Percentiles rank a stretch among this genome's conserved stretches.
Conservation (phyloP, 2,113 vertebrate species). For the Mormyrus lacerda region DNA sequence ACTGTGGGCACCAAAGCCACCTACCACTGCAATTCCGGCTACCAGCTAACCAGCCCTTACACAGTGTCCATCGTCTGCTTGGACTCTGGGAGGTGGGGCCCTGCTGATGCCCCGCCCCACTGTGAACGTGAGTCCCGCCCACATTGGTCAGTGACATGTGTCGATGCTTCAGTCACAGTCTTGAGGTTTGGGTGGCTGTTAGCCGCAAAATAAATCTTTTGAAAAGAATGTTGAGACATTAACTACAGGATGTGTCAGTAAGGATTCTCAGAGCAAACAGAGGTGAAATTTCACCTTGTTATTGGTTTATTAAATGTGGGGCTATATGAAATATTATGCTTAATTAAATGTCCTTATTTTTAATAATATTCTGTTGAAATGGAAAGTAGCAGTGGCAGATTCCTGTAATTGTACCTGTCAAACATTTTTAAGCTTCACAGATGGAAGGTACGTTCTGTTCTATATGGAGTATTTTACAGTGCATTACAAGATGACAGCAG, state of each 20-base stretch:
- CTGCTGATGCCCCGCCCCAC: slow-evolving; percentile 70
- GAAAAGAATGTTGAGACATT: neutral
- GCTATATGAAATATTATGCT: neutral
- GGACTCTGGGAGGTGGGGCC: slow-evolving; percentile 82
- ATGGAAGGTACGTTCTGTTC: neutral
- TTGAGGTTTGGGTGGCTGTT: neutral
- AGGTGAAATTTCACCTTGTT: neutral
- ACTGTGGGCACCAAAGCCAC: slow-evolving; percentile 78
- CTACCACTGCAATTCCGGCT: slow-evolving; percentile 83
- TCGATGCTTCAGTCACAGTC: no score
- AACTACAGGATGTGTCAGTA: neutral
- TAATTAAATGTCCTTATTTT: neutral
- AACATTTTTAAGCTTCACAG: neutral
- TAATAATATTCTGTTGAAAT: neutral
- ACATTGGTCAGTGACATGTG: neutral
- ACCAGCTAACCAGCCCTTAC: slow-evolving; percentile 63
- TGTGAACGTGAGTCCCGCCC: slow-evolving; percentile 75
- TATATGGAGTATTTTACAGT: neutral
- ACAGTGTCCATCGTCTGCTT: slow-evolving; percentile 70
- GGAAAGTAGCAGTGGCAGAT: neutral
- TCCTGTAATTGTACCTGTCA: neutral
- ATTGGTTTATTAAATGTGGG: neutral
- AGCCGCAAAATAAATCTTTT: neutral
- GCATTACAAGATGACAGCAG: neutral
- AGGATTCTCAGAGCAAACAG: neutral